Evolutionary conservation across 2,797 vertebrate species (phyloP).

Genomic region (Siniperca obscura): DNA sequence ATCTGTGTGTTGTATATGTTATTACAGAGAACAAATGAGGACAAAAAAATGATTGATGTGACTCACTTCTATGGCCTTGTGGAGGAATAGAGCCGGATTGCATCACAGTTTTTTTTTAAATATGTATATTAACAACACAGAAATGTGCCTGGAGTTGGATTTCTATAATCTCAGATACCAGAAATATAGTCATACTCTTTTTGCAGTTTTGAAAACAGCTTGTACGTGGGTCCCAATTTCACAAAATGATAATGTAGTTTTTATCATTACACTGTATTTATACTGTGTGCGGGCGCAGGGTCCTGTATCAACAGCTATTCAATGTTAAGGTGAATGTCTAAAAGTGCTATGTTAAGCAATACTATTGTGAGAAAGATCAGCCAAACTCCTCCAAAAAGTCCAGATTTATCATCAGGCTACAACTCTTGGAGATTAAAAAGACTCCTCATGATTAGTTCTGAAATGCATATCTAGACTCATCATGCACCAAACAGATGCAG

Average conservation of each 20-base stretch:
- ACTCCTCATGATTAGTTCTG: neutral
- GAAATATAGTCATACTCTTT: neutral
- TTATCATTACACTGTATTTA: neutral
- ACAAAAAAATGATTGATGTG: neutral
- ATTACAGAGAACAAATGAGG: constrained; percentile 20
- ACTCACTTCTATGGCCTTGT: neutral
- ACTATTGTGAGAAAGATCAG: neutral
- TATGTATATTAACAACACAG: neutral
- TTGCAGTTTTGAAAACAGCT: neutral
- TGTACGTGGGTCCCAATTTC: neutral
- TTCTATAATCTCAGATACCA: neutral
- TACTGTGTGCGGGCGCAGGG: neutral
- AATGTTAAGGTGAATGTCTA: neutral
- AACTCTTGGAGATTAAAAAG: neutral
- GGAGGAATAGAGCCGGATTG: neutral
- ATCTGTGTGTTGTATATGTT: neutral
- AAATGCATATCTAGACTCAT: neutral
- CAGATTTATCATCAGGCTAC: neutral
- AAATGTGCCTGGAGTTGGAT: neutral
- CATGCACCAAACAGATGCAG: neutral
- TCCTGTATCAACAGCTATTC: neutral
- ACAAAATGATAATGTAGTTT: neutral
- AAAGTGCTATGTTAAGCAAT: neutral
- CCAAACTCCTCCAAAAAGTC: neutral
- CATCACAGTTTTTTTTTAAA: no score